Percentiles rank a stretch among this genome's conserved stretches.
phyloP scores from a whole-genome alignment of 2,113 vertebrate genomes.

The Ageneiosus marmoratus region DNA sequence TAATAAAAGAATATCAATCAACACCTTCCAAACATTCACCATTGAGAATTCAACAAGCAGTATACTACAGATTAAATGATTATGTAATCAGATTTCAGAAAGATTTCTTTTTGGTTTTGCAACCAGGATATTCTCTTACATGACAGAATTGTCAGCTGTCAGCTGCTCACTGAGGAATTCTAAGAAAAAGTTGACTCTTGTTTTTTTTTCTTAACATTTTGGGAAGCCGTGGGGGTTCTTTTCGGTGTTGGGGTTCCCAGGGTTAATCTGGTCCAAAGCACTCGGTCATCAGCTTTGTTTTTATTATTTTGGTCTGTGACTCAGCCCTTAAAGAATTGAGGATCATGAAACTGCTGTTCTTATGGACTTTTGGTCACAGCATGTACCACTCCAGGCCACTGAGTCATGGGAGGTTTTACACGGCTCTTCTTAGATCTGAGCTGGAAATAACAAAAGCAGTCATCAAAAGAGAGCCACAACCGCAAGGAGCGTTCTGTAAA shows the following conservation, averaged over 20 bases:
- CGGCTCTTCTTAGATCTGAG: conserved; percentile 2
- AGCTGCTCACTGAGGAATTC: not conserved
- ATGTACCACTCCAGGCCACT: conserved; percentile 4
- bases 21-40: not conserved
- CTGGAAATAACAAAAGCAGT: conserved; percentile 21
- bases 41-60: not conserved
- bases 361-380: not conserved
- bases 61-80: not conserved
- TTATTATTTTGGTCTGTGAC: not conserved
- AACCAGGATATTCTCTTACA: not conserved
- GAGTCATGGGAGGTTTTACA: conserved; percentile 21
- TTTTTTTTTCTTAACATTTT: not conserved
- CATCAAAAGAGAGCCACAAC: not conserved
- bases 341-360: conserved; percentile 16
- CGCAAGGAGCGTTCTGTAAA: conserved; percentile 14
- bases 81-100: no score
- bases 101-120: not conserved
- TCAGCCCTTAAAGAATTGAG: not conserved
- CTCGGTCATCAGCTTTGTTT: not conserved
- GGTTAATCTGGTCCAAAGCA: conserved; percentile 18
- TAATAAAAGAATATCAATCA: not conserved
- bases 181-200: not conserved
- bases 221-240: not conserved
- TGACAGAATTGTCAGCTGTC: no score
- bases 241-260: not conserved